Base-by-base conservation (phyloP, 2,797 vertebrate genomes). In the Neopelma chrysocephalum region DNA sequence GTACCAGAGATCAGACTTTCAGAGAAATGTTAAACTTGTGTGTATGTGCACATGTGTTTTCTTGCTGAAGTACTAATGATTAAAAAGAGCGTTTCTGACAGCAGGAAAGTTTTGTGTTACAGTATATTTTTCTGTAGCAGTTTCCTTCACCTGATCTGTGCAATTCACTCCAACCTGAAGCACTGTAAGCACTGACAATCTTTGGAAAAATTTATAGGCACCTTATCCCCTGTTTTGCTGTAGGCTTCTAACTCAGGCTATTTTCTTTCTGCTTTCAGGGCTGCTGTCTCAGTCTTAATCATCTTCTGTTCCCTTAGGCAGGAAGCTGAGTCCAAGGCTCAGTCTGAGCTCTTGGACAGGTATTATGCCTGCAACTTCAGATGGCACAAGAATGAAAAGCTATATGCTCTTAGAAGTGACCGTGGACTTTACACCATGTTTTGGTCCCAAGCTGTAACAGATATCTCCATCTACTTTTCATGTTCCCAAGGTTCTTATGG, bases 21-120 rank as follows among this genome's bases (percentile, higher is more conserved):
- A 94, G 77, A 95, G 96, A 96, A 98, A 98, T 10, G 38, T 95
- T 96, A 97, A 96, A 94, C 92, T 81, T 38, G 43, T 62, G 38
- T 86, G 69, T 76, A 27, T 71, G n/a, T 75, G 85, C 48, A 69
- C 75, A n/a, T 69, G 21, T 36, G 80, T 72, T 88, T 94, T 96
- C 92, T 96, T 97, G 93, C 86, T 94, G 70, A 93, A 96, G 81
- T 73, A 70, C 89, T 97, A 91, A 95, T 93, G 95, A 96, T 94
- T 70, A 82, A 96, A 96, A 93, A 87, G 90, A 93, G 47, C 91
- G 80, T 96, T 97, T 96, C 93, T 97, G 97, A 97, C 94, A 95
- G 95, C 95, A 95, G 94, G 88, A 92, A 97, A 96, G 76, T 93
- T 97, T 97, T 95, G 81, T 97, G 70, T 95, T 66, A 75, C 89